Conservation (phyloP, 2,113 vertebrate species). For the Coturnix japonica region DNA sequence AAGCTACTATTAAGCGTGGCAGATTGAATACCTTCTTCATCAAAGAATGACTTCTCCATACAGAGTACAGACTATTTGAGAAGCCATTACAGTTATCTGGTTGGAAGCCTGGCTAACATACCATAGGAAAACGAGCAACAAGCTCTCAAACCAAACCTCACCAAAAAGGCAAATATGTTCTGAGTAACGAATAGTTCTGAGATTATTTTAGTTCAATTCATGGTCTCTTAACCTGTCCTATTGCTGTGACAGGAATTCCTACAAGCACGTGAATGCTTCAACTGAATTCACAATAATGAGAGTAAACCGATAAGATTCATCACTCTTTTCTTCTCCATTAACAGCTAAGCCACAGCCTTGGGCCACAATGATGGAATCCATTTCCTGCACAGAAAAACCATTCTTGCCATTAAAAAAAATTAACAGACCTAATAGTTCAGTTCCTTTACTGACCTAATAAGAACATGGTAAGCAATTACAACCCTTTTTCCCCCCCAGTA, state of each 20-base stretch:
- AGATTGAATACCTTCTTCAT: neutral
- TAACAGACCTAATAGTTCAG: neutral
- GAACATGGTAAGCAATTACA: neutral
- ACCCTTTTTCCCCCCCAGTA: neutral
- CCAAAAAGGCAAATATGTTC: neutral
- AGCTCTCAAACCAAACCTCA: neutral
- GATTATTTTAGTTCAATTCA: neutral
- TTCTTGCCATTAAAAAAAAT: neutral
- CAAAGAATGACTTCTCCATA: neutral
- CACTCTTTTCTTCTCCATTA: neutral
- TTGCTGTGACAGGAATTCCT: neutral
- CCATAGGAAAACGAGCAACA: neutral
- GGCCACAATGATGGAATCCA: neutral
- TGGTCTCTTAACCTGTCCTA: neutral
- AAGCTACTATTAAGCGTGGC: neutral
- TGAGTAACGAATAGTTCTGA: neutral
- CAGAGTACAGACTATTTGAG: neutral
- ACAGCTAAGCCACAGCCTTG: neutral
- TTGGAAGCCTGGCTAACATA: neutral
- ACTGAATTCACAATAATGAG: neutral
- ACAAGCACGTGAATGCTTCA: neutral
- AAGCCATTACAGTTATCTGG: neutral
- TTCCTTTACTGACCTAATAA: neutral
- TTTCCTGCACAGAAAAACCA: neutral
- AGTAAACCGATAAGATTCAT: accelerated